Evolutionary conservation across 2,113 vertebrate genomes (phyloP), one percentile per base, ranked within the genome.

Genomic region (Ploceus nigricollis): DNA sequence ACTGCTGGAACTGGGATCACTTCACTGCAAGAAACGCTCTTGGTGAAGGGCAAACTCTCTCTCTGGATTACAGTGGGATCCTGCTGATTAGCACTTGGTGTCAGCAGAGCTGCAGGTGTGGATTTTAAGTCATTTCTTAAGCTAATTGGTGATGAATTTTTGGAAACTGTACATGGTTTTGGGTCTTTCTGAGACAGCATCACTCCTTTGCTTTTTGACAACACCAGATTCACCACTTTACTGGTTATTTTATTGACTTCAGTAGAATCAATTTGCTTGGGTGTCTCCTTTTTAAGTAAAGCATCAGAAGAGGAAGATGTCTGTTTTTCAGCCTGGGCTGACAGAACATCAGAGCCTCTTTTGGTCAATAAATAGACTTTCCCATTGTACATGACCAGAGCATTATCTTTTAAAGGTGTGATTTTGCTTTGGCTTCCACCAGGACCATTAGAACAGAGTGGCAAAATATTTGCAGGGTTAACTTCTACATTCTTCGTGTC

Each of bases 311-410:
- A 94, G 77, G 97, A 47, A 79, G 93, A 94, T 9, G 48, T 79
- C 39, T 97, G 95, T 33, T 96, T 95, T 60, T 96, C 95, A 93
- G 33, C 60, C 53, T 91, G 89, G 53, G 92, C 68, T 53, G 96
- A 79, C 12, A 95, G 72, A 94, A 97, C 25, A 83, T 95, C 97
- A 37, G 96, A 95, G 27, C 96, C 97, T 93, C 96, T 98, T 94
- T 97, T 98, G 84, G 98, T 97, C 94, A 99, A 96, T 28, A 98
- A 94, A 95, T 98, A 99, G 54, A 99, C 88, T 58, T 98, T 99
- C 53, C 98, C 98, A 39, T 99, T 98, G 97, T 95, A 99, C 98
- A 99, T 98, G 69, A 99, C 97, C 76, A 99, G 94, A 54, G 98
- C 97, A 33, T 99, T 98, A 58, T 98, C 98, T 83, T 98, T 98